These are phyloP conservation scores for Melanocharis versteri DNA, from an alignment of 2,113 vertebrate species.

Conservation along the genomic window DNA sequence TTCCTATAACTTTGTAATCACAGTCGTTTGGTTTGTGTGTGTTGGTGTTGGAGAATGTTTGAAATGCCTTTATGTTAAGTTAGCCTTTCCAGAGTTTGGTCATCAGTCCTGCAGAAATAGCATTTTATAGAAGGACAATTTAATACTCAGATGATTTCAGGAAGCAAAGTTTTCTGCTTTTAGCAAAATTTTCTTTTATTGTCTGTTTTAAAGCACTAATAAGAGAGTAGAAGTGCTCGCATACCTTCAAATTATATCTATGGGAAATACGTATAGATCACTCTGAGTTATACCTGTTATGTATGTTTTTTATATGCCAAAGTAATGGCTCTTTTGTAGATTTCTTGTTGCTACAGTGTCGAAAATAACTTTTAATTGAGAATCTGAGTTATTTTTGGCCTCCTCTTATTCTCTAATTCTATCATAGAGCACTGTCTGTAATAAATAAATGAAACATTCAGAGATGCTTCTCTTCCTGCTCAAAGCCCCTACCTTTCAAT, in stretches of 20 bases:
- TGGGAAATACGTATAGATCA: not conserved
- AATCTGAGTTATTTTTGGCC: not conserved
- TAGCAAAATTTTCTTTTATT: not conserved
- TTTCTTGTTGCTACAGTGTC: not conserved
- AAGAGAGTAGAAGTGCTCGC: not conserved
- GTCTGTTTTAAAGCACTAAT: not conserved
- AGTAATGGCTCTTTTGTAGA: not conserved
- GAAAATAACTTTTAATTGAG: not conserved
- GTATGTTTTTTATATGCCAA: not conserved
- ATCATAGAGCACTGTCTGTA: not conserved
- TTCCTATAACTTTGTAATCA: not conserved
- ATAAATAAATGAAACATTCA: not conserved
- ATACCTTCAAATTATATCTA: not conserved
- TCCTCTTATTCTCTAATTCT: not conserved
- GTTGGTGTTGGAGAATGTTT: constrained; percentile 7
- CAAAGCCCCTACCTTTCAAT: not conserved
- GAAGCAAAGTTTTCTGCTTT: not conserved
- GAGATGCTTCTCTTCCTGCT: not conserved
- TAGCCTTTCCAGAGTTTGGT: not conserved
- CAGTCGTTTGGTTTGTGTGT: not conserved
- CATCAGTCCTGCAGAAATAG: not conserved
- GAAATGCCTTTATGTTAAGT: not conserved
- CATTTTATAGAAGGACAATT: not conserved
- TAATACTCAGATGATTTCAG: not conserved
- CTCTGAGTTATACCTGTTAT: not conserved